phyloP scores from a whole-genome alignment of 2,888 invertebrate species.

The Tachina lurida region DNA sequence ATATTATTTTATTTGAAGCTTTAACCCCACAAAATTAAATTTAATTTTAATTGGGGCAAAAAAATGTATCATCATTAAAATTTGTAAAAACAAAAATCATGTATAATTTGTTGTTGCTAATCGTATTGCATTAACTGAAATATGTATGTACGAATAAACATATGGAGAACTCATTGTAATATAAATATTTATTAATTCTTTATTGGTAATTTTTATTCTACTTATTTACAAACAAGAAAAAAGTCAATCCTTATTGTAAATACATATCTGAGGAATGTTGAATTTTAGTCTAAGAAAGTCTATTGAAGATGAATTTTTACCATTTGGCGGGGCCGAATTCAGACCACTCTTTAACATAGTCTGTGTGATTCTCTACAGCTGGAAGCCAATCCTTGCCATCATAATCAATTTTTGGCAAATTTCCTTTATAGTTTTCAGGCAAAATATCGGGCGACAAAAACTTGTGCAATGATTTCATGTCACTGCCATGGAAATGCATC shows the following conservation, averaged over 20 bases:
- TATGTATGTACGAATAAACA: constrained; percentile 65
- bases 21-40: constrained; percentile 8
- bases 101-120: constrained; percentile 59
- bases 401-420: constrained; percentile 89
- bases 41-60: constrained; percentile 10
- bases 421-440: constrained; percentile 90
- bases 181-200: constrained; percentile 55
- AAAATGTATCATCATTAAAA: constrained; percentile 40
- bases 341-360: constrained; percentile 88
- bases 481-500: constrained; percentile 92
- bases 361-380: constrained; percentile 86
- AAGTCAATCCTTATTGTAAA: constrained; percentile 28
- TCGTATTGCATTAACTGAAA: constrained; percentile 57
- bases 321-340: constrained; percentile 86
- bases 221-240: constrained; percentile 40
- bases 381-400: constrained; percentile 91
- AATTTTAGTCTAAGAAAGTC: constrained; percentile 28
- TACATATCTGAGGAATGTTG: constrained; percentile 55
- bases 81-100: constrained; percentile 40
- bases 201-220: constrained; percentile 42
- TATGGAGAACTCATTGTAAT: constrained; percentile 63
- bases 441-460: constrained; percentile 87
- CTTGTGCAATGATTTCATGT: constrained; percentile 90
- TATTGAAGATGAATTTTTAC: constrained; percentile 71
- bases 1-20: constrained; percentile 8